These are phyloP conservation scores for Miichthys miiuy DNA, from an alignment of 2,797 vertebrate genomes.

Conservation along the genomic window DNA sequence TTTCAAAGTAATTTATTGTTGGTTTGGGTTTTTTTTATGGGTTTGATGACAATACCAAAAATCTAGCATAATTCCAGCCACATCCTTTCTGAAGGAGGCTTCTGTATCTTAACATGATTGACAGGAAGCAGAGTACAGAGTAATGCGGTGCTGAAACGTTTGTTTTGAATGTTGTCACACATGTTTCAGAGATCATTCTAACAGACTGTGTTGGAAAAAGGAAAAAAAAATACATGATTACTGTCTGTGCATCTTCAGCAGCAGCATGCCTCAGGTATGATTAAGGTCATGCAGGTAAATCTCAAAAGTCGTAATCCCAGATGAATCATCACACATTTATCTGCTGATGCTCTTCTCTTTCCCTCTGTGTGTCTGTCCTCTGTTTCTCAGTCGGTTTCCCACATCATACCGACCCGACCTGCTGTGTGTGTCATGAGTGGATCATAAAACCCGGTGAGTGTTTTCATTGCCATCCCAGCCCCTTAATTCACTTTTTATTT, in stretches of 20 bases:
- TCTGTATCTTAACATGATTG: background rate
- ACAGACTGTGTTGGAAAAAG: background rate
- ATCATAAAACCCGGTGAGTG: constrained; percentile 53
- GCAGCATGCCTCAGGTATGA: constrained; percentile 4
- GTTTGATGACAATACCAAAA: too few species aligned
- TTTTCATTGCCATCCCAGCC: constrained; percentile 57
- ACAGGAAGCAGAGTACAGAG: background rate
- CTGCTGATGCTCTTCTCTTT: constrained; percentile 20
- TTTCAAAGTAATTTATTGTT: background rate
- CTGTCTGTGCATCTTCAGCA: background rate
- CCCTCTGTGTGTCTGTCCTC: constrained; percentile 7
- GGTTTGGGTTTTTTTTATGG: too few species aligned
- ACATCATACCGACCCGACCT: constrained; percentile 25
- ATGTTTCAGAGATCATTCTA: constrained; percentile 4
- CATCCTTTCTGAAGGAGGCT: too few species aligned
- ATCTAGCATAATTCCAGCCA: too few species aligned
- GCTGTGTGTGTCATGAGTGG: constrained; percentile 33
- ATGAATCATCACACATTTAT: constrained; percentile 36
- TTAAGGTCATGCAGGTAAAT: constrained; percentile 15
- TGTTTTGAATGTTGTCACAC: background rate
- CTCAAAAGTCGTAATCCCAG: constrained; percentile 2
- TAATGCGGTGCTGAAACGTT: background rate
- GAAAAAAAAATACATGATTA: background rate
- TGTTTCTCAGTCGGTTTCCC: constrained; percentile 10
- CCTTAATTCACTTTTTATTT: constrained; percentile 53